These are phyloP conservation scores for Eudasyphora cyanicolor DNA, from an alignment of 2,888 invertebrate species.

Conservation along the genomic window DNA sequence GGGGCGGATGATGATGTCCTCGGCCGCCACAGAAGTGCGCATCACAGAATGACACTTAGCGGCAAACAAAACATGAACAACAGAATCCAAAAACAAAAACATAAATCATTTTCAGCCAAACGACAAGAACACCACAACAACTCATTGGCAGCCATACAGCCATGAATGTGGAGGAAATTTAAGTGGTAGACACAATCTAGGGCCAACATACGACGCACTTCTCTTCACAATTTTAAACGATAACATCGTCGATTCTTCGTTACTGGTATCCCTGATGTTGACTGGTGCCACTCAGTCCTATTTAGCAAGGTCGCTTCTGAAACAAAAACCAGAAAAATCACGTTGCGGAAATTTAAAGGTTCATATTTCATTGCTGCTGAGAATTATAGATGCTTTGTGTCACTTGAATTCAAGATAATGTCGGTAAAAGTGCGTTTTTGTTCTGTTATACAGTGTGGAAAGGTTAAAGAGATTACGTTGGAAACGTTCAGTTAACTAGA, in stretches of 20 bases:
- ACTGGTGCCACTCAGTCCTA: background rate
- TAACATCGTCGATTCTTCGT: slow-evolving; percentile 36
- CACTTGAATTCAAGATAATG: too few relatives aligned
- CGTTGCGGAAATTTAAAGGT: slow-evolving; percentile 21
- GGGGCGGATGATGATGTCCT: too few relatives aligned
- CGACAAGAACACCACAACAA: background rate
- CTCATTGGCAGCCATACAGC: too few relatives aligned
- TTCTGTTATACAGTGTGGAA: too few relatives aligned
- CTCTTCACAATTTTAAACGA: slow-evolving; percentile 20
- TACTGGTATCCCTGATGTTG: too few relatives aligned
- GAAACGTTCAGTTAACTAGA: background rate
- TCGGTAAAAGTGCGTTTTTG: too few relatives aligned
- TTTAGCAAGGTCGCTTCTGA: too few relatives aligned
- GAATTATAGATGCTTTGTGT: too few relatives aligned
- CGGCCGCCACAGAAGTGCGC: background rate
- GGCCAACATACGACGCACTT: background rate
- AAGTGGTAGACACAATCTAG: slow-evolving; percentile 13
- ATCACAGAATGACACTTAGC: slow-evolving; percentile 14
- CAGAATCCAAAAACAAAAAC: slow-evolving; percentile 27
- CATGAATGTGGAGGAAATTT: background rate
- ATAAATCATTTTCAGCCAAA: slow-evolving; percentile 44
- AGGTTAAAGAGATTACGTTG: background rate
- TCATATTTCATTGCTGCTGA: slow-evolving; percentile 31
- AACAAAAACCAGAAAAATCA: slow-evolving; percentile 16
- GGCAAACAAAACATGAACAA: too few relatives aligned